phyloP scores from a whole-genome alignment of 2,113 vertebrate genomes.

The Hippopotamus amphibius region DNA sequence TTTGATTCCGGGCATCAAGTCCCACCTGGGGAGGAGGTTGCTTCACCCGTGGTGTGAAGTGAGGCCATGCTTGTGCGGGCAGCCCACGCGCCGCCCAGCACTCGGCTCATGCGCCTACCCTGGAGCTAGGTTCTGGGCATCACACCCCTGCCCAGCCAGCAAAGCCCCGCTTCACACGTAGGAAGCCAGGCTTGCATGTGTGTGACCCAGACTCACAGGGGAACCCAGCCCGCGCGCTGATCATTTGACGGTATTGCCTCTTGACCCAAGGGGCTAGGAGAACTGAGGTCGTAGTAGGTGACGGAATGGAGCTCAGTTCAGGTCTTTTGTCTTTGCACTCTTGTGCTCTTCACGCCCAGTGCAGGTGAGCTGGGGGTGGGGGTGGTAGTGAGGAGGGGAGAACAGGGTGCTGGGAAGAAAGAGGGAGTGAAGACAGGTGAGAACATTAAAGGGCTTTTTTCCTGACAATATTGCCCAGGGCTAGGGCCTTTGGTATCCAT shows the following conservation, averaged over 20 bases:
- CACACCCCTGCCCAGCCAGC: neutral
- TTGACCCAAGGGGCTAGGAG: neutral
- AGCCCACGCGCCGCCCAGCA: fast-evolving
- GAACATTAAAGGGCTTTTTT: neutral
- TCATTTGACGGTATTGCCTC: fast-evolving
- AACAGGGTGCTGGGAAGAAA: neutral
- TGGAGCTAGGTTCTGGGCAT: fast-evolving
- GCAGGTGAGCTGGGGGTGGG: no score
- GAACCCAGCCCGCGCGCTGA: fast-evolving
- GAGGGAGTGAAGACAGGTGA: neutral
- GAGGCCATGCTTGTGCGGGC: neutral
- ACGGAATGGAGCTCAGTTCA: neutral
- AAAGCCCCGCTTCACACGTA: fast-evolving
- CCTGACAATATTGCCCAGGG: neutral
- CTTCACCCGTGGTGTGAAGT: neutral
- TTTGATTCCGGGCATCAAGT: neutral
- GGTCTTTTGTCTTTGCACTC: neutral
- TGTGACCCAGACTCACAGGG: fast-evolving
- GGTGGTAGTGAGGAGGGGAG: neutral
- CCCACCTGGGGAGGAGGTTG: neutral
- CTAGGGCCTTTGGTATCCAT: neutral
- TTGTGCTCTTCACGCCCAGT: neutral
- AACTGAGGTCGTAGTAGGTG: no score
- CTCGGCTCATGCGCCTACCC: fast-evolving
- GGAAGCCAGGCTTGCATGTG: neutral